Percentiles rank a stretch among this genome's conserved stretches.
Conservation (phyloP, 2,888 invertebrate genomes). For the Drosophila cyrtoloma region DNA sequence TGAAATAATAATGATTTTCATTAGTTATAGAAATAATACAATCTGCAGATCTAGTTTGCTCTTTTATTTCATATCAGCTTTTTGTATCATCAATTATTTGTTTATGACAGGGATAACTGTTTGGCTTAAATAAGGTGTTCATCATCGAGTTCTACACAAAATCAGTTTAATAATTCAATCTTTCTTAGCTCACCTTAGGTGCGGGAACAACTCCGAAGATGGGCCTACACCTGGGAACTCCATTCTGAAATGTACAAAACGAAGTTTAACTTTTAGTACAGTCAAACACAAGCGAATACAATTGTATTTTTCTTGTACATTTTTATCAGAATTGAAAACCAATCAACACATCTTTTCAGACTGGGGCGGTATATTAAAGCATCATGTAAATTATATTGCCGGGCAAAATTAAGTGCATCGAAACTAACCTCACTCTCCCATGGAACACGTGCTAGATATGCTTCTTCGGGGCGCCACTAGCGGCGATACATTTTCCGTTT, state of each 20-base stretch:
- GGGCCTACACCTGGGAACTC: slow-evolving; percentile 10
- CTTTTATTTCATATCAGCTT: slow-evolving; percentile 31
- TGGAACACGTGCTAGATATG: slow-evolving; percentile 36
- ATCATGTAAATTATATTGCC: slow-evolving; percentile 33
- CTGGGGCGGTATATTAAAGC: slow-evolving; percentile 61
- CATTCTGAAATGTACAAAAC: slow-evolving; percentile 18
- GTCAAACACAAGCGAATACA: background rate
- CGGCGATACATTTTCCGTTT: background rate
- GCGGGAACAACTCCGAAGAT: too few species aligned
- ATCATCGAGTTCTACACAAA: slow-evolving; percentile 31
- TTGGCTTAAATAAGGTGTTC: slow-evolving; percentile 57
- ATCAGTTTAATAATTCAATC: too few species aligned
- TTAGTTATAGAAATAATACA: background rate
- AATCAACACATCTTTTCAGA: slow-evolving; percentile 63
- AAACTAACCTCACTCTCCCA: slow-evolving; percentile 46
- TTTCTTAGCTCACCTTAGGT: slow-evolving; percentile 20
- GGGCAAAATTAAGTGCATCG: background rate
- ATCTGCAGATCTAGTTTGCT: background rate
- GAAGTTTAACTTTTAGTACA: background rate
- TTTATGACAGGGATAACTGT: slow-evolving; percentile 72
- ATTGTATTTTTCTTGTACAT: background rate
- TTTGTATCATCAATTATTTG: slow-evolving; percentile 60
- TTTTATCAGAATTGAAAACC: slow-evolving; percentile 48
- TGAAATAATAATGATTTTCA: slow-evolving; percentile 6
- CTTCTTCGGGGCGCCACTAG: background rate